phyloP scores from a whole-genome alignment of 2,113 vertebrate genomes.

The Tragelaphus imberbis region DNA sequence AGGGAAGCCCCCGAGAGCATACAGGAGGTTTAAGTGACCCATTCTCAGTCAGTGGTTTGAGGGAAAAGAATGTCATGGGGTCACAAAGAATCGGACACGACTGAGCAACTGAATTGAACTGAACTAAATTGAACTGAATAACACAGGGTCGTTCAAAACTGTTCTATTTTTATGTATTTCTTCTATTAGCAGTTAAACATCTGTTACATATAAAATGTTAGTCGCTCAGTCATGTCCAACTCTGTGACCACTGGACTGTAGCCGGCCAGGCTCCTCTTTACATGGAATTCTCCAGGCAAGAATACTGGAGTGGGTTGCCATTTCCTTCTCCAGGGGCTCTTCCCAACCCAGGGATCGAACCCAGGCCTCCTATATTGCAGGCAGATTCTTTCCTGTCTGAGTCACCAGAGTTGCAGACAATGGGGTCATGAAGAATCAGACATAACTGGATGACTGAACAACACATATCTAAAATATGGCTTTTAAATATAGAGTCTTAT shows the following conservation, averaged over 20 bases:
- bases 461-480: background rate
- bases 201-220: background rate
- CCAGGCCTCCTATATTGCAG: background rate
- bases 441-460: background rate
- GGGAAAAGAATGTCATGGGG: background rate
- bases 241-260: background rate
- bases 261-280: background rate
- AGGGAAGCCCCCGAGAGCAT: background rate
- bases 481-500: background rate
- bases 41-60: background rate
- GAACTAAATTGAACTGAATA: too few species aligned
- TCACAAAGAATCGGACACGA: fast-evolving
- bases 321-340: background rate
- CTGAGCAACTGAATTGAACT: too few species aligned
- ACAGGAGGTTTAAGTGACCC: background rate
- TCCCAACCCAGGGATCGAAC: background rate
- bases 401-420: background rate
- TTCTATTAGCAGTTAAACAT: background rate
- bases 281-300: background rate
- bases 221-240: background rate
- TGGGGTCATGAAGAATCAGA: background rate
- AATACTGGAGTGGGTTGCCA: background rate
- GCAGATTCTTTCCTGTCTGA: background rate
- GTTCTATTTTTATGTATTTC: background rate
- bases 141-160: background rate